These are phyloP conservation scores for Volucella bombylans DNA, from an alignment of 2,888 invertebrate genomes.

Conservation along the genomic window DNA sequence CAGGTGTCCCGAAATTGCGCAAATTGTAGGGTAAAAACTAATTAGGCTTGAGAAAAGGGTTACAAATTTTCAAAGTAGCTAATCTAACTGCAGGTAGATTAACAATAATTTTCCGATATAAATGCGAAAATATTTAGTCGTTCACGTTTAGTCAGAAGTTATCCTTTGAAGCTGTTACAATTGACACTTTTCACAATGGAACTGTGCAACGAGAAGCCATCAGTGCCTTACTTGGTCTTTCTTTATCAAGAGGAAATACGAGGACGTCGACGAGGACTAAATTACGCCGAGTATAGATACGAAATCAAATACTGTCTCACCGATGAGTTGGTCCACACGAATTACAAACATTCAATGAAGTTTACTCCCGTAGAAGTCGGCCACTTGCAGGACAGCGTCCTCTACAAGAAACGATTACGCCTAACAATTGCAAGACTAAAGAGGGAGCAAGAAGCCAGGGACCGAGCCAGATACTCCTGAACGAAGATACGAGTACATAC, in stretches of 20 bases:
- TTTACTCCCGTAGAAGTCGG: constrained; percentile 33
- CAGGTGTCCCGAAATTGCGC: too few relatives aligned
- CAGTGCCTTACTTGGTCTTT: constrained; percentile 13
- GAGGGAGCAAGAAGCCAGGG: neutral
- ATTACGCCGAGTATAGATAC: constrained; percentile 7
- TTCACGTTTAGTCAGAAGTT: neutral
- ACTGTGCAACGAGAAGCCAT: neutral
- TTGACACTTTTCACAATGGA: neutral
- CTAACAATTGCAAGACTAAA: constrained; percentile 41
- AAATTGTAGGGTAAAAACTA: too few relatives aligned
- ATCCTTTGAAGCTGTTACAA: neutral
- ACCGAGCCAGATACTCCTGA: neutral
- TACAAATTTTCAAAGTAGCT: too few relatives aligned
- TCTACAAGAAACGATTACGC: constrained; percentile 46
- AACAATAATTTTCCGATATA: too few relatives aligned
- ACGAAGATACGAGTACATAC: too few relatives aligned
- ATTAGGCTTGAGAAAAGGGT: too few relatives aligned
- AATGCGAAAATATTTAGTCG: too few relatives aligned
- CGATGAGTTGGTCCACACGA: constrained; percentile 35
- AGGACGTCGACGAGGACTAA: neutral
- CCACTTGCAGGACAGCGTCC: constrained; percentile 58
- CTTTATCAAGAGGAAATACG: constrained; percentile 16
- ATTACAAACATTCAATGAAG: constrained; percentile 4
- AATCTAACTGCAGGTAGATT: too few relatives aligned
- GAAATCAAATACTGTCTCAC: constrained; percentile 30